Evolutionary conservation across 2,888 invertebrate species (phyloP).

Genomic region (Crossocerus cetratus): DNA sequence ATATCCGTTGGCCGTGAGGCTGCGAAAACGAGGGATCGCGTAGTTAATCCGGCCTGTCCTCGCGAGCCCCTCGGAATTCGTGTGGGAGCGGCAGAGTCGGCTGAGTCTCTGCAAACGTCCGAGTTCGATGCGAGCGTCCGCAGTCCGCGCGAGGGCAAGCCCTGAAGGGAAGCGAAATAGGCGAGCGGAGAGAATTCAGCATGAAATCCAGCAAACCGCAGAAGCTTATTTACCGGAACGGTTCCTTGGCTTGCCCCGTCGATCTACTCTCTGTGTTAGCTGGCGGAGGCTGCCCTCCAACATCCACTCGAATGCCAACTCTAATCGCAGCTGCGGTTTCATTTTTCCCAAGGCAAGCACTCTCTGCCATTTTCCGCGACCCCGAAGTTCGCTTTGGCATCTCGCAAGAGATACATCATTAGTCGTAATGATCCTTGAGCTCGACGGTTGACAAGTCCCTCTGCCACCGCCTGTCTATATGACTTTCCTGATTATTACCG

Average conservation of each 20-base stretch:
- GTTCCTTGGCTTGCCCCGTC: conserved; percentile 11
- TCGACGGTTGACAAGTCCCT: too few relatives aligned
- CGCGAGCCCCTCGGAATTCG: background rate
- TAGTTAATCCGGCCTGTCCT: too few relatives aligned
- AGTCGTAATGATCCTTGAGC: too few relatives aligned
- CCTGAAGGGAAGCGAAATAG: conserved; percentile 9
- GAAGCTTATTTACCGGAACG: conserved; percentile 50
- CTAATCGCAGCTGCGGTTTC: conserved; percentile 32
- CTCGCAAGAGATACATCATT: too few relatives aligned
- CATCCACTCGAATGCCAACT: conserved; percentile 20
- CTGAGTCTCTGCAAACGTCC: background rate
- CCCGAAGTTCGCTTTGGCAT: background rate
- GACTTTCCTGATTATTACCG: too few relatives aligned
- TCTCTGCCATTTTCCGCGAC: conserved; percentile 7
- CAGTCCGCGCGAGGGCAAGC: background rate
- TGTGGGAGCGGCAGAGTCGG: background rate
- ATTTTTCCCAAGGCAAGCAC: conserved; percentile 23
- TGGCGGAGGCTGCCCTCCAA: background rate
- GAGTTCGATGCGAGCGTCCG: background rate
- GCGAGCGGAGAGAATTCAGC: conserved; percentile 31
- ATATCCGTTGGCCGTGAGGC: background rate
- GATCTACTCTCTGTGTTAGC: conserved; percentile 6
- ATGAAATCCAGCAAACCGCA: conserved; percentile 46
- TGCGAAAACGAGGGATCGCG: background rate
- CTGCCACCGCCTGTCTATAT: too few relatives aligned